Evolutionary conservation across 2,797 vertebrate species (phyloP), one percentile per base, ranked within the genome.

Genomic region (Chelon labrosus): DNA sequence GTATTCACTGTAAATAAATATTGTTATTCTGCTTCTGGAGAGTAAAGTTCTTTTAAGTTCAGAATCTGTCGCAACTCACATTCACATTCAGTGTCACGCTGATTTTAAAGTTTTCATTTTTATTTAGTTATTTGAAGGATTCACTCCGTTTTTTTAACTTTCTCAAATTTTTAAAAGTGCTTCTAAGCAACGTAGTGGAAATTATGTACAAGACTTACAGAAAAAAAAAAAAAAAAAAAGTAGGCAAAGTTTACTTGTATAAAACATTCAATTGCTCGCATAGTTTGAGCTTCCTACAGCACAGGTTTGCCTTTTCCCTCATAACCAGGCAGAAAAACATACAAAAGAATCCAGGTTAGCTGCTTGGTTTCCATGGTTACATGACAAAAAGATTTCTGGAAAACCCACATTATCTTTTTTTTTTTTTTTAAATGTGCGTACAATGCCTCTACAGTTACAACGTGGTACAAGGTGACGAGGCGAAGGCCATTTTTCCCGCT

Each of bases 81-180:
- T 52, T 13, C 42, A 85, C 50, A 42, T 22, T 22, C 0, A 53
- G 12, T 47, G n/a, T 22, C 25, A 68, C 1, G 31, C 2, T 53
- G 37, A 63, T 42, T 77, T 73, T 5, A 66, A 71, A 59, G 16
- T 75, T 39, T 75, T 70, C 50, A 65, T 82, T 85, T 65, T 35
- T 13, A 73, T 42, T 47, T 12, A 60, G 47, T 44, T 78, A 53
- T 73, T 77, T 47, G 82, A 77, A 69, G 73, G 8, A 72, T 25
- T 70, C 44, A 59, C 6, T 50, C n/a, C 10, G 67, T 44, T 54
- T 4, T 44, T 54, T 6, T 12, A 55, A 41, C 37, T 11, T 70
- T 5, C 0, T 60, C 46, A 19, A 47, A 31, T 31, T 2, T 31
- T 31, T 5, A 38, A 51, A 50, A 67, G 54, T 19, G 13, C 47